These are phyloP conservation scores for Nannospalax galili DNA, from an alignment of 2,113 vertebrate species.

Conservation along the genomic window DNA sequence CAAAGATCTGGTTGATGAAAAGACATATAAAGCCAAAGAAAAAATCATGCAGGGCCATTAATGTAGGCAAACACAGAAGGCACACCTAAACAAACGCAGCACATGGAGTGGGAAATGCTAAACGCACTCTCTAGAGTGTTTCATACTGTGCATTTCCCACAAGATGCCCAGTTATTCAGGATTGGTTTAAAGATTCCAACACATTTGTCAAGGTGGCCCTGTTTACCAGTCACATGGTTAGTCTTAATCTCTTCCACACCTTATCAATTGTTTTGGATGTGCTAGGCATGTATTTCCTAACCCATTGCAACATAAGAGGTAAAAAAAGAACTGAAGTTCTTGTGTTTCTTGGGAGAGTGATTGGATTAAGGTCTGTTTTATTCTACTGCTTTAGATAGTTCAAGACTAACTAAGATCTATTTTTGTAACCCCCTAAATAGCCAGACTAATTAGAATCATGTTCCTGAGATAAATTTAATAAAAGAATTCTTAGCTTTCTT, in stretches of 20 bases:
- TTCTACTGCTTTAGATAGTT: background rate
- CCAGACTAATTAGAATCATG: background rate
- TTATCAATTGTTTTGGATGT: background rate
- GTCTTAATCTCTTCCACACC: background rate
- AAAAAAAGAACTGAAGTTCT: background rate
- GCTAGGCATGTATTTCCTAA: background rate
- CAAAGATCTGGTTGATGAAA: background rate
- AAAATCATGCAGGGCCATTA: background rate
- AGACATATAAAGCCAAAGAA: background rate
- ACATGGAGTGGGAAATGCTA: background rate
- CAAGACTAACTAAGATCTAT: background rate
- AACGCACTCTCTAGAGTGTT: background rate
- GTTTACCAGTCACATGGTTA: background rate
- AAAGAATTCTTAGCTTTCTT: background rate
- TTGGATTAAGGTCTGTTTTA: constrained; percentile 11
- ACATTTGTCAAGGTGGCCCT: background rate
- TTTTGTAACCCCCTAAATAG: background rate
- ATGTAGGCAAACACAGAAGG: background rate
- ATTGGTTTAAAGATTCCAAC: background rate
- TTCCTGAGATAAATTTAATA: background rate
- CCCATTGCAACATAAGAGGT: background rate
- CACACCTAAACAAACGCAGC: background rate
- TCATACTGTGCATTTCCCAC: background rate
- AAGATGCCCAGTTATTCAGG: background rate
- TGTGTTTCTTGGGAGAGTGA: background rate